phyloP scores from a whole-genome alignment of 2,113 vertebrate species.

The Fregata magnificens region DNA sequence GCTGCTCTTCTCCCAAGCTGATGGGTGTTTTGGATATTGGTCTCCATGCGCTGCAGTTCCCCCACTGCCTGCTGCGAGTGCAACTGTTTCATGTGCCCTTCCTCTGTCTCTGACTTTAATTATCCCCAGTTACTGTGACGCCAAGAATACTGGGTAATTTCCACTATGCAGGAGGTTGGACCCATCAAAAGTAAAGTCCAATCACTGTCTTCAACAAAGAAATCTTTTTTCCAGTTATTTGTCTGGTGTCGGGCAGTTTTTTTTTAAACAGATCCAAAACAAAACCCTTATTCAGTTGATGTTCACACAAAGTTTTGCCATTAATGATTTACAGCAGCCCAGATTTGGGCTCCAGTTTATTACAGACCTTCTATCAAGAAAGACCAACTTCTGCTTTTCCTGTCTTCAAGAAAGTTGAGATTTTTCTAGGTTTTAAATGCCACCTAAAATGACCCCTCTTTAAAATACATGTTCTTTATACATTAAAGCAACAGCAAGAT shows the following conservation, averaged over 20 bases:
- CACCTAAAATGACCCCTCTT: neutral
- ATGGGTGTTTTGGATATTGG: neutral
- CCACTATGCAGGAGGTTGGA: neutral
- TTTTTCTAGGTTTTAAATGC: neutral
- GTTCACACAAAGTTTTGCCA: neutral
- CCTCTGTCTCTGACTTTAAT: neutral
- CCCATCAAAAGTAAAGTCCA: neutral
- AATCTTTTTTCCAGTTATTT: slow-evolving; percentile 24
- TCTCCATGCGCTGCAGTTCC: rapidly evolving
- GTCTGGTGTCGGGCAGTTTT: neutral
- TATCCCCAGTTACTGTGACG: neutral
- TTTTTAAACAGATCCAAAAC: neutral
- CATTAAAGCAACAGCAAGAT: neutral
- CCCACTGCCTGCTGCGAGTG: neutral
- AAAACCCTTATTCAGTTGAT: neutral
- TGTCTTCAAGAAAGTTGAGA: neutral
- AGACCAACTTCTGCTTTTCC: neutral
- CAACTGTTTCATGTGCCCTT: neutral
- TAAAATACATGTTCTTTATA: neutral
- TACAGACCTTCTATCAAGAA: neutral
- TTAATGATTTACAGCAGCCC: neutral
- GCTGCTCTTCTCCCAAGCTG: neutral
- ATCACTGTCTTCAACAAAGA: neutral
- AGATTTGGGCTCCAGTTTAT: neutral
- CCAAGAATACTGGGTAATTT: neutral